A percentile compares a stretch with the other conserved stretches of the same genome.
Conservation (phyloP, 2,797 vertebrate species). For the Orestias chungarensis region DNA sequence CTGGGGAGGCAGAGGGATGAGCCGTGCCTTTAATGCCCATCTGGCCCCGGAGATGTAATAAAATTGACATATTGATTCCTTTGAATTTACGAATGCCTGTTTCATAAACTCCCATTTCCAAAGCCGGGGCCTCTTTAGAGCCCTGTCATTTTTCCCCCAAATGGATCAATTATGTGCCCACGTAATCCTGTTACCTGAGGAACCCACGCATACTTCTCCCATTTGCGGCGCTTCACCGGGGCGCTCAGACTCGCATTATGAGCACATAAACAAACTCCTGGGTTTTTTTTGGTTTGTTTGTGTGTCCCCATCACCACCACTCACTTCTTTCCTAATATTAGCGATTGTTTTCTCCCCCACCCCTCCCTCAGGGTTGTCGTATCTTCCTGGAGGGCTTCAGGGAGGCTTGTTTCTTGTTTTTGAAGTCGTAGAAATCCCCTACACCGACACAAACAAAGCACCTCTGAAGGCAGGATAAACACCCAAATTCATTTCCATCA, state of each 20-base stretch:
- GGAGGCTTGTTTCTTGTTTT: slow-evolving; percentile 54
- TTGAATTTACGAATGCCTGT: slow-evolving; percentile 99
- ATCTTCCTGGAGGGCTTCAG: slow-evolving; percentile 82
- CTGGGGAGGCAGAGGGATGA: slow-evolving; percentile 63
- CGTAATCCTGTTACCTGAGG: slow-evolving; percentile 99
- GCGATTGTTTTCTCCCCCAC: slow-evolving; percentile 83
- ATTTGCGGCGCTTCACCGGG: slow-evolving; percentile 91
- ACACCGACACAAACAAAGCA: slow-evolving; percentile 40
- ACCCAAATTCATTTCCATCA: slow-evolving; percentile 30
- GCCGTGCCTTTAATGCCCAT: slow-evolving; percentile 96
- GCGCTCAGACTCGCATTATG: slow-evolving; percentile 93
- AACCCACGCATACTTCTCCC: slow-evolving; percentile 98
- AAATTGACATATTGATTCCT: slow-evolving; percentile 99
- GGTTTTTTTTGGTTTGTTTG: slow-evolving; percentile 28
- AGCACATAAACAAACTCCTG: slow-evolving; percentile 93
- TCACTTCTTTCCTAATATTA: slow-evolving; percentile 79
- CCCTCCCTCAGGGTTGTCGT: slow-evolving; percentile 75
- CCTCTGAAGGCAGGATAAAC: slow-evolving; percentile 17
- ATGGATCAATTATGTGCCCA: slow-evolving; percentile 99
- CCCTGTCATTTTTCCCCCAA: slow-evolving; percentile 95
- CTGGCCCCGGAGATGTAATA: slow-evolving; percentile 97
- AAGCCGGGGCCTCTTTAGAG: slow-evolving; percentile 96
- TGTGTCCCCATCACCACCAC: background rate
- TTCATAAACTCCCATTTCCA: slow-evolving; percentile 99
- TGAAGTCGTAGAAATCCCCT: slow-evolving; percentile 59